These are phyloP conservation scores for Stenchaetothrips biformis DNA, from an alignment of 2,888 invertebrate genomes.

Conservation along the genomic window DNA sequence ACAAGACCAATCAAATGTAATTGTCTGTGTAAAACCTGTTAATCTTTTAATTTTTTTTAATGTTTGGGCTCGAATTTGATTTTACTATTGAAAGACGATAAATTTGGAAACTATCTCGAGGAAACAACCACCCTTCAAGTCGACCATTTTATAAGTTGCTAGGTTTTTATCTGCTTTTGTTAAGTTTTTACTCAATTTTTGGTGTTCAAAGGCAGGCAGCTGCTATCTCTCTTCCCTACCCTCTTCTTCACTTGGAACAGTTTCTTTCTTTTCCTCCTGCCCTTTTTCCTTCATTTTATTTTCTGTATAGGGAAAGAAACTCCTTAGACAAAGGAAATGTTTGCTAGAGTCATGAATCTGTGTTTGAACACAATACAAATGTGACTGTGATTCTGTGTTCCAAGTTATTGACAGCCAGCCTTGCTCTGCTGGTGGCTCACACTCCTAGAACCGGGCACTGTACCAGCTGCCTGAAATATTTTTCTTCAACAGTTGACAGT, in stretches of 20 bases:
- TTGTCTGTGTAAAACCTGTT: constrained; percentile 15
- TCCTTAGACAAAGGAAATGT: not conserved
- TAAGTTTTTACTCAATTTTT: constrained; percentile 19
- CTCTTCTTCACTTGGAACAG: too few relatives aligned
- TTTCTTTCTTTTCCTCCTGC: not conserved
- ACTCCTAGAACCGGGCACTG: not conserved
- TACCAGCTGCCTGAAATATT: not conserved
- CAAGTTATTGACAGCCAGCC: not conserved
- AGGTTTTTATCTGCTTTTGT: constrained; percentile 8
- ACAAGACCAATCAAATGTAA: constrained; percentile 25
- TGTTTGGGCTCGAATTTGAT: not conserved
- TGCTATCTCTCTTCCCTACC: not conserved
- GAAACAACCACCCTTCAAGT: not conserved
- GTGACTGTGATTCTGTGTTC: constrained; percentile 16
- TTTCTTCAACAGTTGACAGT: not conserved
- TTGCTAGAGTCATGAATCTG: constrained; percentile 18
- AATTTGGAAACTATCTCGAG: constrained; percentile 4
- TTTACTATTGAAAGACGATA: constrained; percentile 9
- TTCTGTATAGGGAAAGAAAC: not conserved
- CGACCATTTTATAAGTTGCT: constrained; percentile 9
- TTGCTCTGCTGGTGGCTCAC: not conserved
- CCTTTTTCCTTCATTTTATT: too few relatives aligned
- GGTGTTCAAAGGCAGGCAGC: not conserved
- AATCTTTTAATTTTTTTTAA: not conserved
- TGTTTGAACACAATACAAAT: not conserved